Conservation (phyloP, 1,140 invertebrate species). For the Neodiprion pinetum region DNA sequence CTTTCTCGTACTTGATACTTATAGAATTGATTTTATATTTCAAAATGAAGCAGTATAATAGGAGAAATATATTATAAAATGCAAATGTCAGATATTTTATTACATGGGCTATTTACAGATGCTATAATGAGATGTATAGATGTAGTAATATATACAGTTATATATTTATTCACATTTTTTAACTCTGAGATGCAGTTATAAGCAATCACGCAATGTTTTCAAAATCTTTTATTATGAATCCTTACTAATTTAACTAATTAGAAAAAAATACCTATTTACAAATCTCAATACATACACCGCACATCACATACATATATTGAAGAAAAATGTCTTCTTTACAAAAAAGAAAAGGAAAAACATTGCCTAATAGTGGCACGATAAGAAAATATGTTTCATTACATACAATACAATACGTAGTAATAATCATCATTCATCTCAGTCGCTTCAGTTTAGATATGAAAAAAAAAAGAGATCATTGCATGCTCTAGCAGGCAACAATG, state of each 20-base stretch:
- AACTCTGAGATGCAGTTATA: constrained; percentile 23
- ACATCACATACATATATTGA: constrained; percentile 18
- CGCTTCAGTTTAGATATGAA: no score
- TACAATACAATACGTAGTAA: no score
- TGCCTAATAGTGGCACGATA: neutral
- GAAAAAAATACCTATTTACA: constrained; percentile 21
- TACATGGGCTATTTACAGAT: neutral
- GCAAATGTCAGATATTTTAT: neutral
- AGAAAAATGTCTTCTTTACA: constrained; percentile 12
- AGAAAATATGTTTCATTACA: no score
- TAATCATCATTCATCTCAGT: no score
- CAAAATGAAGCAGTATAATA: no score
- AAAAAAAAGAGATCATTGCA: no score
- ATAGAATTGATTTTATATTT: no score
- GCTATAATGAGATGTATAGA: constrained; percentile 17
- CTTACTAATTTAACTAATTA: constrained; percentile 26
- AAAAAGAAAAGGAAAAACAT: constrained; percentile 1
- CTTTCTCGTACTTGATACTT: no score
- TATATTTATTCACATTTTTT: constrained; percentile 9
- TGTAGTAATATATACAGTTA: constrained; percentile 16
- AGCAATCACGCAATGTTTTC: constrained; percentile 10
- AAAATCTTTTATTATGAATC: constrained; percentile 20
- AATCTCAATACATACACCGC: neutral
- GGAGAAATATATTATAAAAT: neutral
- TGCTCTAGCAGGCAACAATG: neutral